Percentiles rank a stretch among this genome's conserved stretches.
Conservation (phyloP, 2,113 vertebrate genomes). For the Callithrix jacchus region DNA sequence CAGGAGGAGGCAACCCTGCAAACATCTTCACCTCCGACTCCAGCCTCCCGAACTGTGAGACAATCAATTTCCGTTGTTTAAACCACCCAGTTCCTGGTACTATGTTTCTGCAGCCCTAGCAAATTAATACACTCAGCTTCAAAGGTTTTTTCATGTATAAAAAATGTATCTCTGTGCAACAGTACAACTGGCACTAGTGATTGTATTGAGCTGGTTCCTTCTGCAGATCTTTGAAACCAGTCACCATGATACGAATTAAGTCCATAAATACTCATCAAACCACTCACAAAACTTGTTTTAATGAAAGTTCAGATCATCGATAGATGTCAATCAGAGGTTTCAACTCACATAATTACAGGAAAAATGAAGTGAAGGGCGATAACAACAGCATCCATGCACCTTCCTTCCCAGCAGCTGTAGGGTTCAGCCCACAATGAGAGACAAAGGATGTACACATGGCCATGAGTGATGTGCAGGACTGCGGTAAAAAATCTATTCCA, state of each 20-base stretch:
- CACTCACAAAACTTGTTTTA: background rate
- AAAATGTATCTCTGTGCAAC: background rate
- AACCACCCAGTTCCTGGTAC: too few relatives aligned
- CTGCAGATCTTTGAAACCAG: background rate
- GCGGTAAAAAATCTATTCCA: background rate
- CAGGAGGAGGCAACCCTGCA: background rate
- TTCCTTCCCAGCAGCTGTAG: conserved; percentile 64
- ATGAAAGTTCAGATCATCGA: background rate
- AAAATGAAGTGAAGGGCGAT: background rate
- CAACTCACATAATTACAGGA: background rate
- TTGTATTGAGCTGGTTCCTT: background rate
- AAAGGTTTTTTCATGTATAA: background rate
- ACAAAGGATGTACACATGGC: conserved; percentile 12
- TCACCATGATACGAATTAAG: background rate
- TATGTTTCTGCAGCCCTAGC: background rate
- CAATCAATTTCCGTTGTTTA: background rate
- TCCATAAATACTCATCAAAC: background rate
- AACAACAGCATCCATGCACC: background rate
- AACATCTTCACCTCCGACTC: background rate
- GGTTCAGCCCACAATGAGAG: conserved; percentile 71
- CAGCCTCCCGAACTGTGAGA: background rate
- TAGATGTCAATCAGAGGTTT: background rate
- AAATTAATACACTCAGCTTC: background rate
- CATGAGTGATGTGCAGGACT: conserved; percentile 31
- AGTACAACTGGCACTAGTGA: background rate